Evolutionary conservation across 1,140 invertebrate genomes (phyloP).

Genomic region (Ridgeia piscesae): DNA sequence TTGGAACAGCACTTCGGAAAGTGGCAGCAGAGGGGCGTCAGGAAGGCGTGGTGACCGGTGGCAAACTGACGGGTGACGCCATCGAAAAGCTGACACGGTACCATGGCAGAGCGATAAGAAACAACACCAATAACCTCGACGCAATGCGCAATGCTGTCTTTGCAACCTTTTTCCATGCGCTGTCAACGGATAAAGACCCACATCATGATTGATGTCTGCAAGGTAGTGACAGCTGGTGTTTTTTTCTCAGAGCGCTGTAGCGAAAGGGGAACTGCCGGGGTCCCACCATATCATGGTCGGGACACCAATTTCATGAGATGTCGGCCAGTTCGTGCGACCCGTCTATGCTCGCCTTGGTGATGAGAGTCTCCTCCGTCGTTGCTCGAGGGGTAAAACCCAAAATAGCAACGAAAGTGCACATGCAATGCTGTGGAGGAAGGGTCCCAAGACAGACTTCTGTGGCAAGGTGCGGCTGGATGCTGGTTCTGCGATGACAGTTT

Average conservation of each 20-base stretch:
- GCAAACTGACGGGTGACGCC: background rate
- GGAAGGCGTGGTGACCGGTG: background rate
- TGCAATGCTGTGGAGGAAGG: background rate
- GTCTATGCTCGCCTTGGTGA: background rate
- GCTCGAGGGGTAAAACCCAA: background rate
- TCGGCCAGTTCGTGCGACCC: background rate
- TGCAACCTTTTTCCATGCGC: background rate
- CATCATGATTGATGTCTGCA: background rate
- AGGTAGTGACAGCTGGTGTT: background rate
- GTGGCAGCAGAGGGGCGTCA: background rate
- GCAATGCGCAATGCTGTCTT: background rate
- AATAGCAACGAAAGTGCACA: background rate
- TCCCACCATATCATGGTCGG: background rate
- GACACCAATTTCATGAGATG: background rate
- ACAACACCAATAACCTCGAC: background rate
- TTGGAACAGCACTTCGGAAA: background rate
- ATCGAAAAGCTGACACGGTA: background rate
- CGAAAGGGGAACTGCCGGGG: background rate
- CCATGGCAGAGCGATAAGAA: background rate
- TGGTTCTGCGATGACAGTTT: background rate
- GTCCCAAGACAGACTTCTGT: background rate
- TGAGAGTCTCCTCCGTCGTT: background rate
- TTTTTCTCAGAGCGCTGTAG: background rate
- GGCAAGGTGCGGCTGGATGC: background rate
- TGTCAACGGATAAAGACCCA: background rate